phyloP scores from a whole-genome alignment of 2,888 invertebrate species.

The Gasteruption jaculator region DNA sequence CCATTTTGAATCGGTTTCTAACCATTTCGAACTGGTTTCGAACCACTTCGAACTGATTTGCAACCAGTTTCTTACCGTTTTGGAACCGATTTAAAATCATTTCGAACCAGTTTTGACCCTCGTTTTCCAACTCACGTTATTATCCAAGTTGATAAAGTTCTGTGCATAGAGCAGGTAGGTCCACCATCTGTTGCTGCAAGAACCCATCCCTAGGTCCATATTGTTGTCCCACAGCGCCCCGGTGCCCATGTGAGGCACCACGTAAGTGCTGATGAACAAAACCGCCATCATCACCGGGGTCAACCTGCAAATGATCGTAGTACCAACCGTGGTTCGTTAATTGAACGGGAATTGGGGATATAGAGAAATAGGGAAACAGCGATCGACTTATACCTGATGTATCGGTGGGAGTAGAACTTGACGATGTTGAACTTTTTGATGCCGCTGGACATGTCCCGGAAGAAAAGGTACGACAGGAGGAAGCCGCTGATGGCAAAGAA shows the following conservation, averaged over 20 bases:
- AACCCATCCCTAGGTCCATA: conserved; percentile 26
- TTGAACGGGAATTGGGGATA: too few species aligned
- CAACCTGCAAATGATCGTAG: conserved; percentile 51
- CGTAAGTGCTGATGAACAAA: conserved; percentile 53
- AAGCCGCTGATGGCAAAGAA: conserved; percentile 5
- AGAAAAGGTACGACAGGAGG: background rate
- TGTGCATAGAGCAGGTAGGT: conserved; percentile 52
- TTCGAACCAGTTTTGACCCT: conserved; percentile 2
- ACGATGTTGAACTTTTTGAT: conserved; percentile 42
- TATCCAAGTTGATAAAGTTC: conserved; percentile 50
- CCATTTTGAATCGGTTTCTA: too few species aligned
- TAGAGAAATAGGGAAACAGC: background rate
- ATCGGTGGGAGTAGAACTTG: conserved; percentile 49
- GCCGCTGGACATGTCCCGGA: background rate
- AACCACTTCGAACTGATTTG: too few species aligned
- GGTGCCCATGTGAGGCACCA: conserved; percentile 53
- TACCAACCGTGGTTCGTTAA: too few species aligned
- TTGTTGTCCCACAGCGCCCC: conserved; percentile 50
- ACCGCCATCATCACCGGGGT: conserved; percentile 57
- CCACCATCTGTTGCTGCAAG: conserved; percentile 55
- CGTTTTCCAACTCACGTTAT: conserved; percentile 35
- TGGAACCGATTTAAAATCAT: too few species aligned
- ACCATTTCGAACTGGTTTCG: too few species aligned
- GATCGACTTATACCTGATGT: conserved; percentile 41
- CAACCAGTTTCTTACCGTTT: too few species aligned